These are phyloP conservation scores for Atrina japonica DNA, from an alignment of 2,888 invertebrate genomes.

Conservation along the genomic window DNA sequence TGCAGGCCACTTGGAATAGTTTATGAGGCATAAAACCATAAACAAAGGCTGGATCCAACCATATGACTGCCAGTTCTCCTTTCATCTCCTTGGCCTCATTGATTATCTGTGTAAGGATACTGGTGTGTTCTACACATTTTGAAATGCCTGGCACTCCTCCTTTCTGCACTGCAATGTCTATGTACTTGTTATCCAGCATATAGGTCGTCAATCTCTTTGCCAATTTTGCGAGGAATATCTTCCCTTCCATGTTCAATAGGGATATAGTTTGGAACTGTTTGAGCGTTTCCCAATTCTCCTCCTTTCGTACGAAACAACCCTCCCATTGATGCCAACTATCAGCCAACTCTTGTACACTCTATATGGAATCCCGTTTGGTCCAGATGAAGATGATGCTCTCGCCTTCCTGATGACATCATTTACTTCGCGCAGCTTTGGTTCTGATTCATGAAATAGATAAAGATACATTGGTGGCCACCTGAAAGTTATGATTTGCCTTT, in stretches of 20 bases:
- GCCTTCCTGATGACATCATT: too few relatives aligned
- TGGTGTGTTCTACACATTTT: constrained; percentile 17
- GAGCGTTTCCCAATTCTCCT: constrained; percentile 26
- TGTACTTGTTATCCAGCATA: constrained; percentile 35
- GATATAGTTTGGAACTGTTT: neutral
- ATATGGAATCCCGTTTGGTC: constrained; percentile 6
- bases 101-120: constrained; percentile 18
- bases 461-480: too few relatives aligned
- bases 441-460: too few relatives aligned
- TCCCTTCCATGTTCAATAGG: constrained; percentile 39
- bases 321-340: constrained; percentile 28
- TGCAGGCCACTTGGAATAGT: constrained; percentile 33
- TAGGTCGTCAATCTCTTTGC: constrained; percentile 32
- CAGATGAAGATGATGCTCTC: too few relatives aligned
- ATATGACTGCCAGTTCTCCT: constrained; percentile 39
- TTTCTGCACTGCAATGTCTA: constrained; percentile 42
- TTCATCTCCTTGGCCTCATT: constrained; percentile 26
- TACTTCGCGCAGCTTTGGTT: too few relatives aligned
- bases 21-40: constrained; percentile 43
- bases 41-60: constrained; percentile 38
- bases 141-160: constrained; percentile 45
- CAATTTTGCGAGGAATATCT: constrained; percentile 40
- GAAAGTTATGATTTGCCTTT: too few relatives aligned
- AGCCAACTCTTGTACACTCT: constrained; percentile 3
- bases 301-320: constrained; percentile 41